These are phyloP conservation scores for Gouania willdenowi DNA, from an alignment of 2,797 vertebrate genomes.

Conservation along the genomic window DNA sequence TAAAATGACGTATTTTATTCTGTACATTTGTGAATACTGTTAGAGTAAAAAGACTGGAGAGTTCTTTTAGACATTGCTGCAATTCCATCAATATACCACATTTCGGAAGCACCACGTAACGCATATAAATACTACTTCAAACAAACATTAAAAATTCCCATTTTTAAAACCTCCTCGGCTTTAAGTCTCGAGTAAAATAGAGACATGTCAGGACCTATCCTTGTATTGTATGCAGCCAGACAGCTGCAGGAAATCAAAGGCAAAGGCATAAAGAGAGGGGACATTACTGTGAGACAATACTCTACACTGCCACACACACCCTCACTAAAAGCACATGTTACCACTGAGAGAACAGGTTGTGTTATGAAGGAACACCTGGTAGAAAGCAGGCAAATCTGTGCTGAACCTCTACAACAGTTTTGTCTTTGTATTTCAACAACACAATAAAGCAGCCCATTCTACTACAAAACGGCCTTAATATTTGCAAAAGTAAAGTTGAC, in stretches of 20 bases:
- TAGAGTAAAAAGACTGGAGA: too few relatives aligned
- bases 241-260: slow-evolving; percentile 80
- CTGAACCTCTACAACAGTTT: slow-evolving; percentile 48
- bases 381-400: slow-evolving; percentile 51
- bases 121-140: too few relatives aligned
- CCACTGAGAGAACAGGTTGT: slow-evolving; percentile 43
- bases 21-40: too few relatives aligned
- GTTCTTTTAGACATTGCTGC: too few relatives aligned
- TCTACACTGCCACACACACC: slow-evolving; percentile 33
- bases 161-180: too few relatives aligned
- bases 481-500: slow-evolving; percentile 7
- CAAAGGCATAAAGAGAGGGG: slow-evolving; percentile 26
- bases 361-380: slow-evolving; percentile 76
- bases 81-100: too few relatives aligned
- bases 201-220: slow-evolving; percentile 67
- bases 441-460: slow-evolving; percentile 11
- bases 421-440: slow-evolving; percentile 18
- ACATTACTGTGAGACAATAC: slow-evolving; percentile 28
- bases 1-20: too few relatives aligned
- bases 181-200: slow-evolving; percentile 56
- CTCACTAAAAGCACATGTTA: slow-evolving; percentile 54
- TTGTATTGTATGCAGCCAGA: slow-evolving; percentile 52
- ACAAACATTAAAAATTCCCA: too few relatives aligned
- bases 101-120: too few relatives aligned
- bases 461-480: neutral